Percentiles rank a stretch among this genome's conserved stretches.
Conservation (phyloP, 1,140 invertebrate species). For the Mactra quadrangularis region DNA sequence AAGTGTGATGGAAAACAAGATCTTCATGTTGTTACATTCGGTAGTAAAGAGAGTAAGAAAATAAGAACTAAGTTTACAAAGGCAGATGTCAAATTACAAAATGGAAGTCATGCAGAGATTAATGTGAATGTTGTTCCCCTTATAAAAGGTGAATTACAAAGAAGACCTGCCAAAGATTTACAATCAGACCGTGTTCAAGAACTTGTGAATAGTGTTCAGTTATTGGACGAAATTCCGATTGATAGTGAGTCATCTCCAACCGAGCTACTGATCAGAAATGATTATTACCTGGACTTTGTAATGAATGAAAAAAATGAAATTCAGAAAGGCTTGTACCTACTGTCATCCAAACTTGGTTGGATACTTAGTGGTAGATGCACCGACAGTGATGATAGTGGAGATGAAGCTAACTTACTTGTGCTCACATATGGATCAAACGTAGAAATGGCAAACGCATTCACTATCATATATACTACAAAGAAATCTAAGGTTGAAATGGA, state of each 20-base stretch:
- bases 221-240: constrained; percentile 1
- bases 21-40: constrained; percentile 7
- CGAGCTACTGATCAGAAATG: constrained; percentile 17
- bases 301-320: neutral
- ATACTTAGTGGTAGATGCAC: neutral
- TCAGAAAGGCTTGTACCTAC: too few species aligned
- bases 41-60: neutral
- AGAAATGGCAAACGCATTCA: neutral
- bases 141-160: neutral
- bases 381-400: neutral
- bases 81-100: neutral
- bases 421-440: neutral
- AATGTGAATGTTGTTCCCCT: constrained; percentile 5
- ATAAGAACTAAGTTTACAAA: constrained; percentile 13
- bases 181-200: constrained; percentile 7
- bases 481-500: neutral
- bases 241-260: neutral
- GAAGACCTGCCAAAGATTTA: neutral
- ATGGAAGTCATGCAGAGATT: constrained; percentile 1
- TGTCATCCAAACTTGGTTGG: neutral
- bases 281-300: constrained; percentile 31
- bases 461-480: neutral
- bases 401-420: constrained; percentile 2
- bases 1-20: constrained; percentile 4
- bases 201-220: neutral